Evolutionary conservation across 2,797 vertebrate species (phyloP).

Genomic region (Eleutherodactylus coqui): DNA sequence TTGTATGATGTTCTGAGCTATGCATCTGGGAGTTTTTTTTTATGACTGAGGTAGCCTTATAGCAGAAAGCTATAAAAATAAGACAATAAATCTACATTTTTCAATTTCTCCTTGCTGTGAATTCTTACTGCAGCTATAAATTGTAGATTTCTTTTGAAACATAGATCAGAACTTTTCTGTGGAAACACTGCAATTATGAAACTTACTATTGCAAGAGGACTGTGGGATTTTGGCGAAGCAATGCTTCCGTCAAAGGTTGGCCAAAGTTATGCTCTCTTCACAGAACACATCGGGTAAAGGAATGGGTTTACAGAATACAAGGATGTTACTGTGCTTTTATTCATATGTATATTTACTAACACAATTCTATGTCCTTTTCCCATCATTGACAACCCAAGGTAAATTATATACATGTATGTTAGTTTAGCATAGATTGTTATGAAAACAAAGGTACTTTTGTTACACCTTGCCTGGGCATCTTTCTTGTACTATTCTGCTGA

Average conservation of each 20-base stretch:
- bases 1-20: slow-evolving; percentile 64
- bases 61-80: slow-evolving; percentile 63
- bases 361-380: not conserved
- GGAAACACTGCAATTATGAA: slow-evolving; percentile 40
- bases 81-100: slow-evolving; percentile 60
- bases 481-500: not conserved
- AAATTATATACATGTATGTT: not conserved
- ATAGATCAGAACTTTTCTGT: slow-evolving; percentile 29
- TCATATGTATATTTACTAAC: not conserved
- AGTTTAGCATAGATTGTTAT: not conserved
- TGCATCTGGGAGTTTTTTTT: slow-evolving; percentile 63
- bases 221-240: slow-evolving; percentile 52
- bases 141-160: slow-evolving; percentile 41
- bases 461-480: too few relatives aligned
- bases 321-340: not conserved
- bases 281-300: slow-evolving; percentile 16
- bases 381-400: not conserved
- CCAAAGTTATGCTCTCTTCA: slow-evolving; percentile 34
- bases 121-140: slow-evolving; percentile 55
- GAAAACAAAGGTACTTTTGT: too few relatives aligned
- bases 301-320: slow-evolving; percentile 19
- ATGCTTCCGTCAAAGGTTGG: slow-evolving; percentile 40
- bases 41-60: slow-evolving; percentile 57
- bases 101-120: slow-evolving; percentile 63
- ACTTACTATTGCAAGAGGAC: slow-evolving; percentile 57